Conservation (phyloP, 2,113 vertebrate genomes). For the Trematocara variabile region DNA sequence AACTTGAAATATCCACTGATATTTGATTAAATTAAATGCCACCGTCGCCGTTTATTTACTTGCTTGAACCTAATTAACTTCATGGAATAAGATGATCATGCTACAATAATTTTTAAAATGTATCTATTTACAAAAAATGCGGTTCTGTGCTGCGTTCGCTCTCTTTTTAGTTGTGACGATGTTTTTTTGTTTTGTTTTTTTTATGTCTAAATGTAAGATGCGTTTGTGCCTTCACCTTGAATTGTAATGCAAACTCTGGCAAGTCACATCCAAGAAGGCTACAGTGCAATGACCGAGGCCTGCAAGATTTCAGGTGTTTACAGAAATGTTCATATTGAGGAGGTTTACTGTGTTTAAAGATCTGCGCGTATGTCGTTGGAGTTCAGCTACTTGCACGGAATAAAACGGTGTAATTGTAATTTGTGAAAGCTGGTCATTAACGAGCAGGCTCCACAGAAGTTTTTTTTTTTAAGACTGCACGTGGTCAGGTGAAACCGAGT, state of each 20-base stretch:
- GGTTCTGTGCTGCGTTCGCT: background rate
- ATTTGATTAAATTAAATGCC: background rate
- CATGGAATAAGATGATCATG: background rate
- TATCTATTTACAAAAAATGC: background rate
- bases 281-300: background rate
- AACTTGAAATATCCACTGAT: background rate
- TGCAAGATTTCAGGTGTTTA: background rate
- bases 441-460: background rate
- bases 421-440: background rate
- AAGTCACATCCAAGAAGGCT: background rate
- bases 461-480: background rate
- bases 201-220: background rate
- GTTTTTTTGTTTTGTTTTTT: background rate
- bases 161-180: background rate
- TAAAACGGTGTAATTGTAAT: background rate
- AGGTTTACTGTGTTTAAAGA: background rate
- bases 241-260: background rate
- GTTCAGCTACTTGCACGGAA: background rate
- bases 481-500: background rate
- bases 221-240: background rate
- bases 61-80: background rate
- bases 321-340: background rate
- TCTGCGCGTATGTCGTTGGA: background rate
- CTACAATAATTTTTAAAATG: constrained; percentile 12
- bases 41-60: constrained; percentile 12